Evolutionary conservation across 1,140 invertebrate species (phyloP), one percentile per base, ranked within the genome.

Genomic region (Oreohelix idahoensis): DNA sequence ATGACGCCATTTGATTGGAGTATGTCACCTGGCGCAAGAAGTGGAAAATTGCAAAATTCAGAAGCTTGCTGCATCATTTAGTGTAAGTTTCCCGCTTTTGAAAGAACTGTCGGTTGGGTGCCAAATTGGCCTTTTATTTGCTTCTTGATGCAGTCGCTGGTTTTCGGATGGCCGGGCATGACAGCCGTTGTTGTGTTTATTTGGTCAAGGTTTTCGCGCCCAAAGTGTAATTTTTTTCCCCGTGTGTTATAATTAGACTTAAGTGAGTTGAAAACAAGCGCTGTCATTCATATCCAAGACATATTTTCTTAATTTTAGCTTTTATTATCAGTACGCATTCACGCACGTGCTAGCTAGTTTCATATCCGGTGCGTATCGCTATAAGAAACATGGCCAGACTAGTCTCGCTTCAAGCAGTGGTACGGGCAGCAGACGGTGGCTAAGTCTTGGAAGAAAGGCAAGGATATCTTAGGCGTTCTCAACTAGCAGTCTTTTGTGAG

Each of bases 281-380:
- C 15, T 45, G 42, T 45, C 15, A 15, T 8, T 45, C 42, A 45
- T 8, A 45, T 45, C 42, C 42, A 45, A 15, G 42, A 45, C 5
- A 45, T 8, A 45, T 45, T 45, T 45, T 45, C 42, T 45, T 45
- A 45, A 20, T 23, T 58, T 58, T 5, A 5, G 53, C 53, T n/a
- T 58, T 58, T 23, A 23, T 58, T 58, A 20, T n/a, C 53, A n/a
- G 53, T 15, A 58, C 53, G 53, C 10, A n/a, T 58, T 15, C 23
- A 13, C 26, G 8, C 71, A 73, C 71, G 71, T n/a, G 38, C 10
- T 20, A 42, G 36, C 38, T 13, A 42, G 71, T 73, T n/a, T 42
- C 71, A 73, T 42, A 42, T 73, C 71, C 71, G 71, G 71, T 73
- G 71, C 71, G 38, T 42, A 2, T 70, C 23, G 11, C 69, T 71